Evolutionary conservation across 2,797 vertebrate genomes (phyloP).

Genomic region (Falco peregrinus): DNA sequence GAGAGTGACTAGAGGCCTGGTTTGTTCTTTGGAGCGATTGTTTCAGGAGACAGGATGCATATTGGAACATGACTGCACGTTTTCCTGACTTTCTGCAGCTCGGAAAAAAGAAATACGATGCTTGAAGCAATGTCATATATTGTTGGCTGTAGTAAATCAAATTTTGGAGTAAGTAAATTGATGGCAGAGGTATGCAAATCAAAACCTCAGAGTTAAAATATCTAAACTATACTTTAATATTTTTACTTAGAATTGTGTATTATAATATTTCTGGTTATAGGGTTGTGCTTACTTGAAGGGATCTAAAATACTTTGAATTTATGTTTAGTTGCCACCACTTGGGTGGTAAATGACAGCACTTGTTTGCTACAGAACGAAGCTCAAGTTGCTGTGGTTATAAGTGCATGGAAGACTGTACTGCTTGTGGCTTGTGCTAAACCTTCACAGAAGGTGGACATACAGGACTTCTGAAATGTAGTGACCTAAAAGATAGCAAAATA

Average conservation of each 20-base stretch:
- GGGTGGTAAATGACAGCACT: not conserved
- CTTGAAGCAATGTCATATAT: not conserved
- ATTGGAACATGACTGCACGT: not conserved
- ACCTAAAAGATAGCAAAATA: not conserved
- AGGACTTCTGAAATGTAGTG: not conserved
- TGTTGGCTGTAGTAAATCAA: not conserved
- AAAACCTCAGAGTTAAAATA: not conserved
- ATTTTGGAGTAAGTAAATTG: not conserved
- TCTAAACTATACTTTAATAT: not conserved
- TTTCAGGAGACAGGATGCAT: slow-evolving; percentile 14
- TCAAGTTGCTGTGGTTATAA: not conserved
- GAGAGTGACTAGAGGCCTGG: not conserved
- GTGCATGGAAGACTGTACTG: not conserved
- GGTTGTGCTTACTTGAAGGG: not conserved
- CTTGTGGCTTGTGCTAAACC: not conserved
- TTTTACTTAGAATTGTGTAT: not conserved
- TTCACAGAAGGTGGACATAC: not conserved
- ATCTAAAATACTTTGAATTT: not conserved
- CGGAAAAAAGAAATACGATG: not conserved
- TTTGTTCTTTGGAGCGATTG: slow-evolving; percentile 19
- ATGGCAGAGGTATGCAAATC: not conserved
- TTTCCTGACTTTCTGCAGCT: not conserved
- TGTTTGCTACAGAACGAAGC: not conserved
- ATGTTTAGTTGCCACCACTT: not conserved
- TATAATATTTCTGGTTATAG: not conserved